Conservation (phyloP, 2,888 invertebrate species). For the Hirtodrosophila alboralis region DNA sequence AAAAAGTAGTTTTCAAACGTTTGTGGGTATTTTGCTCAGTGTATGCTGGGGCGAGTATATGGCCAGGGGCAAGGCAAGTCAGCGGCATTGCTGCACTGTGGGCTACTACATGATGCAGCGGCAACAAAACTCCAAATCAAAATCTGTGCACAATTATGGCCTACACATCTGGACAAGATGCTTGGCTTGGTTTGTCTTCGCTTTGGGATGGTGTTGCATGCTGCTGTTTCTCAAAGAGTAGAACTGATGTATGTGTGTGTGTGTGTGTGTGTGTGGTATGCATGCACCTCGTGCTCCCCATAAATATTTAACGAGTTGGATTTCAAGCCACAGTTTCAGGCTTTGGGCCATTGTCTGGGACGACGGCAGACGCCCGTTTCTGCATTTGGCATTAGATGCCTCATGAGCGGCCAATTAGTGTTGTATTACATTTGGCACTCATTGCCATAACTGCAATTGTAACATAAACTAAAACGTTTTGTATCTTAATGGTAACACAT, state of each 20-base stretch:
- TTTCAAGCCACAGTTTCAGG: constrained; percentile 43
- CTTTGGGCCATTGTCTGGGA: constrained; percentile 63
- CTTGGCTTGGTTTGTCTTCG: not conserved
- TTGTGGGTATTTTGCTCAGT: not conserved
- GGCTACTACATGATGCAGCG: constrained; percentile 27
- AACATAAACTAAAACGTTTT: constrained; percentile 32
- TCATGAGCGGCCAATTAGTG: constrained; percentile 78
- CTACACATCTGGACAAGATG: constrained; percentile 77
- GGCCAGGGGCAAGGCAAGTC: constrained; percentile 74
- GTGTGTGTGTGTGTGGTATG: constrained; percentile 47
- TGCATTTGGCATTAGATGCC: constrained; percentile 71
- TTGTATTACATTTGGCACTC: constrained; percentile 75
- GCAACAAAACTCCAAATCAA: constrained; percentile 72
- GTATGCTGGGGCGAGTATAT: constrained; percentile 39
- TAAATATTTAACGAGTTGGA: constrained; percentile 79
- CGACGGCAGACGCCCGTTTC: constrained; percentile 31
- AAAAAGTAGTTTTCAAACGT: too few species aligned
- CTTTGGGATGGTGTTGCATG: not conserved
- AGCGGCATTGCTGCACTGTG: constrained; percentile 21
- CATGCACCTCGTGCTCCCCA: constrained; percentile 78
- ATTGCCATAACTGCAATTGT: constrained; percentile 43
- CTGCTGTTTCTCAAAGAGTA: not conserved
- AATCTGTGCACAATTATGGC: constrained; percentile 80
- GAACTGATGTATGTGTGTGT: constrained; percentile 1
- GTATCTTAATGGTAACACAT: constrained; percentile 53